Evolutionary conservation across 2,888 invertebrate species (phyloP), one percentile per base, ranked within the genome.

Genomic region (Mesorhabditis sp.): DNA sequence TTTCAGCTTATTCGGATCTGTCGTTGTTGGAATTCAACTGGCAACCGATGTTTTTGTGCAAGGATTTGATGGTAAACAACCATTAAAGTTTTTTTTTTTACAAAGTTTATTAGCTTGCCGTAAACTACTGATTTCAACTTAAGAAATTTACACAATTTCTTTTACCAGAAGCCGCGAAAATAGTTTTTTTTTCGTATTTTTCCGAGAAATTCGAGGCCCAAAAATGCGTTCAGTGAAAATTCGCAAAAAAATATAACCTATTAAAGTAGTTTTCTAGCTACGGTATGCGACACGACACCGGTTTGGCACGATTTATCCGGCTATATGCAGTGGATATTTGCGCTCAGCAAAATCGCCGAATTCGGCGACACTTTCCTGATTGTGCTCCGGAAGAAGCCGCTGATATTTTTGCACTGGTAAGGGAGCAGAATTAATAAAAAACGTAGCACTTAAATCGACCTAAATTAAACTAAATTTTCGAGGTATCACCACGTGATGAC

Each of bases 401-500:
- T 79, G 62, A 78, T 77, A 70, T 78, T 79, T 77, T 75, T 78
- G 61, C 82, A 82, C 70, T 82, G 82, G 82, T 72, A 15, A 42
- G 69, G 69, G 15, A 41, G 3, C 4, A 4, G 7, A 42, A 28
- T 1, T 28, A 28, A 2, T 1, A 2, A 28, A 28, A 28, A 28
- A 28, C 28, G 28, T 28, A 28, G 28, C 28, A 28, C 2, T 28
- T 28, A 28, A 28, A 28, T 28, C 28, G 1, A 28, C 28, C 28
- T 28, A 2, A 28, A 28, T 28, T 28, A 28, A 28, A 28, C 28
- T 2, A 7, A 44, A 13, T 5, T 45, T 28, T 50, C 13, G 41
- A 72, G 72, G 72, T 83, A 83, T 70, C 83, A 83, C 68, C 83
- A 83, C 70, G 78, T 82, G 28, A 77, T 83, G 62, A 83, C 83